phyloP scores from a whole-genome alignment of 2,113 vertebrate genomes.

The Laticauda colubrina region DNA sequence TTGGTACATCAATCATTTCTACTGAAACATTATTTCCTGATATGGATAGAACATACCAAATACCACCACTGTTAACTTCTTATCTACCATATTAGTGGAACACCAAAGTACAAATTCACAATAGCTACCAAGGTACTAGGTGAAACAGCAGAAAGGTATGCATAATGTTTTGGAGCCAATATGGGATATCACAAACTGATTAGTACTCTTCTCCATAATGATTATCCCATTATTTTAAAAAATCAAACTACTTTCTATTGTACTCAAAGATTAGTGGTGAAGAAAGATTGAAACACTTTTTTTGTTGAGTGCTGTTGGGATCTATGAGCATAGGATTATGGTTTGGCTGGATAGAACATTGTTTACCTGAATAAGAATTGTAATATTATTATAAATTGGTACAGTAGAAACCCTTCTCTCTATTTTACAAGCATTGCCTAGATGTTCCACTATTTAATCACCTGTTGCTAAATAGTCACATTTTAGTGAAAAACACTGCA shows the following conservation, averaged over 20 bases:
- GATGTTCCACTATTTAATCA: neutral
- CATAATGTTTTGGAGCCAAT: neutral
- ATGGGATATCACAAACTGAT: neutral
- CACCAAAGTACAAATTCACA: neutral
- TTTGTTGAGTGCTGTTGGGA: neutral
- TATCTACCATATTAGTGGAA: neutral
- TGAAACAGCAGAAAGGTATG: neutral
- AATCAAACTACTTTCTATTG: neutral
- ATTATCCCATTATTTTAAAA: neutral
- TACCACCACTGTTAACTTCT: neutral
- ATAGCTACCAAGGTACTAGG: neutral
- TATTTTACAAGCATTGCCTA: neutral
- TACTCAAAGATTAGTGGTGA: neutral
- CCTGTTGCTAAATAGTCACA: neutral
- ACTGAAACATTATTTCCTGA: neutral
- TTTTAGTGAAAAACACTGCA: neutral
- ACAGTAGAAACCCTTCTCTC: neutral
- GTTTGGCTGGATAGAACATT: neutral
- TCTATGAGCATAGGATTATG: neutral
- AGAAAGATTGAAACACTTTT: neutral
- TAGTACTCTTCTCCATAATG: neutral
- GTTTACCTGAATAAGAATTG: neutral
- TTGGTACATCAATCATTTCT: neutral
- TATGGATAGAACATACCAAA: neutral
- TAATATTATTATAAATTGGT: neutral